phyloP scores from a whole-genome alignment of 2,888 invertebrate genomes.

The Creontiades dilutus region DNA sequence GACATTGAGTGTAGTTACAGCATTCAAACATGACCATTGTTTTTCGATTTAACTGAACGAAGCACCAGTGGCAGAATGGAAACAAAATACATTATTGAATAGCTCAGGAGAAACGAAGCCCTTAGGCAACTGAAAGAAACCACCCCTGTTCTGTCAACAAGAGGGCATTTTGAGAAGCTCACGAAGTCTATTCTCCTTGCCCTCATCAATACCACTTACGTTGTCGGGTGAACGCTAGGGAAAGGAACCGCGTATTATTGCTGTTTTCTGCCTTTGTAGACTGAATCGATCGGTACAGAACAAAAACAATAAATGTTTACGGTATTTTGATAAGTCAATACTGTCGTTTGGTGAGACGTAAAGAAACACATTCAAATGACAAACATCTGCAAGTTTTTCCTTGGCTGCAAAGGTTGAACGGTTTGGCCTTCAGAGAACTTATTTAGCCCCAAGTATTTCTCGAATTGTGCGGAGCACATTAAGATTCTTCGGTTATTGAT shows the following conservation, averaged over 20 bases:
- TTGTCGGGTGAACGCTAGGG: background rate
- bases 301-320: too few species aligned
- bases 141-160: constrained; percentile 7
- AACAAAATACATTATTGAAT: constrained; percentile 33
- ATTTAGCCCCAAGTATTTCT: too few species aligned
- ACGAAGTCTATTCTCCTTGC: background rate
- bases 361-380: too few species aligned
- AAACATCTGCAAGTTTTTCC: too few species aligned
- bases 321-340: too few species aligned
- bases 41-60: background rate
- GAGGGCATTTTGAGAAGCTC: background rate
- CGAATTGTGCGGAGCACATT: too few species aligned
- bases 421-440: too few species aligned
- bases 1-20: background rate
- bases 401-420: too few species aligned
- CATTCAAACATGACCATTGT: constrained; percentile 1
- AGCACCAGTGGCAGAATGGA: background rate
- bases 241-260: too few species aligned
- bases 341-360: background rate
- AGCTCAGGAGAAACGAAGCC: background rate
- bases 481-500: too few species aligned
- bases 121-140: constrained; percentile 8
- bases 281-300: background rate
- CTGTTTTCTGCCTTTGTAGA: background rate
- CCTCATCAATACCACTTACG: constrained; percentile 2